These are phyloP conservation scores for Gobionotothen gibberifrons DNA, from an alignment of 2,797 vertebrate species.

Conservation along the genomic window DNA sequence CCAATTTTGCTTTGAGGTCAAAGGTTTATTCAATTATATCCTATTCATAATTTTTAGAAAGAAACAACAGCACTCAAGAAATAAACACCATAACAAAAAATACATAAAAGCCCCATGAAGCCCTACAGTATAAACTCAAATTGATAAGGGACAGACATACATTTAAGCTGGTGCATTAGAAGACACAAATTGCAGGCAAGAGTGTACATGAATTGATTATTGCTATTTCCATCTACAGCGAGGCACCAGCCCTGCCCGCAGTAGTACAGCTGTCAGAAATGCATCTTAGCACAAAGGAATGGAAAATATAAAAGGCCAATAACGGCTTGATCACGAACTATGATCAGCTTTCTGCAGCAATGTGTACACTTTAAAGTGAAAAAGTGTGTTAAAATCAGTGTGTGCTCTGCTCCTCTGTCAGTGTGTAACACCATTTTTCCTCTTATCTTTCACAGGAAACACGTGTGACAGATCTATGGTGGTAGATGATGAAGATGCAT, in stretches of 20 bases:
- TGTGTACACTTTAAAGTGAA: constrained; percentile 15
- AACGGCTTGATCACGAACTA: constrained; percentile 22
- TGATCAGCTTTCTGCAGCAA: constrained; percentile 14
- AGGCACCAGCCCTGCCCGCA: constrained; percentile 39
- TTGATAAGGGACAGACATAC: not conserved
- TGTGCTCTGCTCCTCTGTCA: constrained; percentile 4
- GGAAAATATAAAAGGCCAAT: constrained; percentile 34
- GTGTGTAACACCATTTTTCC: constrained; percentile 38
- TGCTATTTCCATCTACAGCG: constrained; percentile 67
- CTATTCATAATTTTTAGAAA: not conserved
- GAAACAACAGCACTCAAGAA: not conserved
- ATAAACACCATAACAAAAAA: not conserved
- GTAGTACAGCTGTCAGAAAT: constrained; percentile 47
- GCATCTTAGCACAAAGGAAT: constrained; percentile 28
- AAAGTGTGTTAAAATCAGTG: constrained; percentile 12
- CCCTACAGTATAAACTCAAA: not conserved
- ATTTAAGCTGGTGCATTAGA: constrained; percentile 7
- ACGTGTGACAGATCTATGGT: constrained; percentile 94
- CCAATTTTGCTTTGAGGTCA: no score
- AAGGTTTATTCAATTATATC: not conserved
- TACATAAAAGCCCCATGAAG: not conserved
- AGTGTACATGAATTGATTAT: constrained; percentile 63
- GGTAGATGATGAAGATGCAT: constrained; percentile 96
- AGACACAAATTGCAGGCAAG: constrained; percentile 26
- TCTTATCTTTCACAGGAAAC: constrained; percentile 84